Percentiles rank a stretch among this genome's conserved stretches.
phyloP scores from a whole-genome alignment of 2,888 invertebrate genomes.

The Osmoderma eremita region DNA sequence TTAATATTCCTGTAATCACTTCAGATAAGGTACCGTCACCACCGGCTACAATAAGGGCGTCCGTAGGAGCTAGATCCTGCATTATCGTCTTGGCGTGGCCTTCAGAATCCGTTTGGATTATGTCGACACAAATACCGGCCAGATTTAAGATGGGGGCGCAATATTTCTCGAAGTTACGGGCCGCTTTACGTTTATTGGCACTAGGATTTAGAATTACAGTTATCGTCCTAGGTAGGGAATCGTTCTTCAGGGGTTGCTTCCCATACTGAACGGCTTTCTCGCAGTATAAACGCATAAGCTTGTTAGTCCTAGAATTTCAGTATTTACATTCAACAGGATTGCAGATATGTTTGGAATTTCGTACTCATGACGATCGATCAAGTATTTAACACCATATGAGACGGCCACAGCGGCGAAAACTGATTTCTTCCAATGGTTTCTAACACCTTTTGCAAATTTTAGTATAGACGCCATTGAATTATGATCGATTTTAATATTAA shows the following conservation, averaged over 20 bases:
- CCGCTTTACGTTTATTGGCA: conserved; percentile 80
- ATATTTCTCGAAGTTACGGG: conserved; percentile 84
- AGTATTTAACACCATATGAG: conserved; percentile 76
- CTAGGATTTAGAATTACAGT: conserved; percentile 93
- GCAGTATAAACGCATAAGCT: conserved; percentile 83
- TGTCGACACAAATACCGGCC: conserved; percentile 82
- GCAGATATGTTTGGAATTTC: conserved; percentile 11
- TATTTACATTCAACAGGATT: conserved; percentile 5
- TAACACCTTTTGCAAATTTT: conserved; percentile 73
- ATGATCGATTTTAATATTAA: no score
- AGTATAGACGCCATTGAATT: conserved; percentile 67
- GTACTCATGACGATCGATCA: conserved; percentile 79
- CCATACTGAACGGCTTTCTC: conserved; percentile 80
- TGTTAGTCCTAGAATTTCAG: conserved; percentile 70
- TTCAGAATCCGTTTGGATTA: conserved; percentile 85
- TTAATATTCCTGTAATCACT: conserved; percentile 83
- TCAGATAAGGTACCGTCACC: conserved; percentile 95
- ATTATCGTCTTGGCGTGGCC: conserved; percentile 88
- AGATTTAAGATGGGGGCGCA: conserved; percentile 93
- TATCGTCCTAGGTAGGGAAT: conserved; percentile 74
- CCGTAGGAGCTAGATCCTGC: conserved; percentile 77
- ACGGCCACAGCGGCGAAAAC: conserved; percentile 73
- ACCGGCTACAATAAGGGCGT: conserved; percentile 91
- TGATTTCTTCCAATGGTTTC: conserved; percentile 93
- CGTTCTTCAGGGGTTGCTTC: conserved; percentile 69